Evolutionary conservation across 2,888 invertebrate genomes (phyloP).

Genomic region (Sarcophaga carnaria): DNA sequence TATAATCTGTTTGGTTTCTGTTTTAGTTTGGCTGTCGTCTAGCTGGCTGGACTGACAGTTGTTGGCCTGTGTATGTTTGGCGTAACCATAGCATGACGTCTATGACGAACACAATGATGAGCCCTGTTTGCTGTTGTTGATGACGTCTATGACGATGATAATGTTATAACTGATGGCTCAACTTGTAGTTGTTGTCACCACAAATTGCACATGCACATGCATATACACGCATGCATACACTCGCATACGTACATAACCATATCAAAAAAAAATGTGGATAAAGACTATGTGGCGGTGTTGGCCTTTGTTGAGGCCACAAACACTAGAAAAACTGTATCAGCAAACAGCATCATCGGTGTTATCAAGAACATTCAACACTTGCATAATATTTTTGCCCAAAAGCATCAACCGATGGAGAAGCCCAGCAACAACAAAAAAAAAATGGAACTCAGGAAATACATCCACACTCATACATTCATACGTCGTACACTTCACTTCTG

Average conservation of each 20-base stretch:
- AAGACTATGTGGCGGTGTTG: conserved; percentile 6
- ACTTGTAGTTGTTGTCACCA: conserved; percentile 21
- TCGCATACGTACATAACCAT: background rate
- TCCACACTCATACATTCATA: conserved; percentile 13
- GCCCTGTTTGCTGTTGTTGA: background rate
- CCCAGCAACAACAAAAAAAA: conserved; percentile 6
- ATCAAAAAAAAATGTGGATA: background rate
- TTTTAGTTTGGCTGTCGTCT: conserved; percentile 6
- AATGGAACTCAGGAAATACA: background rate
- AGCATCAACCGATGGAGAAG: conserved; percentile 4
- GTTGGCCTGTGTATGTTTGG: background rate
- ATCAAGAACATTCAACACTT: conserved; percentile 53
- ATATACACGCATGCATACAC: background rate
- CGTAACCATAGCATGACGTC: background rate
- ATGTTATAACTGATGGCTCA: conserved; percentile 21
- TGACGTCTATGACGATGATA: conserved; percentile 23
- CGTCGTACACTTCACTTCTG: background rate
- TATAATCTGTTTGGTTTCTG: conserved; percentile 54
- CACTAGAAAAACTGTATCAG: conserved; percentile 26
- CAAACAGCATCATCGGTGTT: conserved; percentile 25
- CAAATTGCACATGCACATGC: conserved; percentile 6
- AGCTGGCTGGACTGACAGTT: background rate
- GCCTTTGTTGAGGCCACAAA: conserved; percentile 44
- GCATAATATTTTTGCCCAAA: conserved; percentile 42
- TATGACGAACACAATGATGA: background rate